Evolutionary conservation across 2,113 vertebrate genomes (phyloP).

Genomic region (Electrona antarctica): DNA sequence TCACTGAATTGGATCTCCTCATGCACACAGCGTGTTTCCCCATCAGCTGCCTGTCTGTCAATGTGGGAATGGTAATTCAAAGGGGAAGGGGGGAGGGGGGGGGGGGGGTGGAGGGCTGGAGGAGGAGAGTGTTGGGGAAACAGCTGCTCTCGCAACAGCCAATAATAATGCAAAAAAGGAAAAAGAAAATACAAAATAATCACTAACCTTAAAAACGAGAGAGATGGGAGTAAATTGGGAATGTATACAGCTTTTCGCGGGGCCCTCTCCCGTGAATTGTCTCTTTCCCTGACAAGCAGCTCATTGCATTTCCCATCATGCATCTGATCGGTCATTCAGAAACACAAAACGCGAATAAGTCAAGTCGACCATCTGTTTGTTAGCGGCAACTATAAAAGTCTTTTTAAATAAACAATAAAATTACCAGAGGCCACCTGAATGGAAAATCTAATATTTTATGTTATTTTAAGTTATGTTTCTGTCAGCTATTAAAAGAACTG

Average conservation of each 20-base stretch:
- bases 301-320: conserved; percentile 99
- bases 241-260: conserved; percentile 72
- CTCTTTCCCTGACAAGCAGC: conserved; percentile 96
- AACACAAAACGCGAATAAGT: conserved; percentile 99
- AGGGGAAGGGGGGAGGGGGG: conserved; percentile 69
- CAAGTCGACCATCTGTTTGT: conserved; percentile 99
- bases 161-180: conserved; percentile 76
- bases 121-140: conserved; percentile 60
- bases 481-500: conserved; percentile 90
- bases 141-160: conserved; percentile 83
- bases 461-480: conserved; percentile 94
- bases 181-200: conserved; percentile 14
- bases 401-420: conserved; percentile 99
- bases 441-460: conserved; percentile 95
- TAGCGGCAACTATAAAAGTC: conserved; percentile 98
- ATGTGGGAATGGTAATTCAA: conserved; percentile 79
- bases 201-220: conserved; percentile 75
- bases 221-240: conserved; percentile 75
- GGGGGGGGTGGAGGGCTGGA: conserved; percentile 68
- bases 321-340: conserved; percentile 99
- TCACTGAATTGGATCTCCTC: conserved; percentile 75
- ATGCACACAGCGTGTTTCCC: conserved; percentile 72
- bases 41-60: conserved; percentile 77
- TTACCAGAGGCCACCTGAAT: conserved; percentile 96
- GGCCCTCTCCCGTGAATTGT: conserved; percentile 89